A percentile compares a stretch with the other conserved stretches of the same genome.
These are phyloP conservation scores for Melolontha melolontha DNA, from an alignment of 2,888 invertebrate genomes.

Conservation along the genomic window DNA sequence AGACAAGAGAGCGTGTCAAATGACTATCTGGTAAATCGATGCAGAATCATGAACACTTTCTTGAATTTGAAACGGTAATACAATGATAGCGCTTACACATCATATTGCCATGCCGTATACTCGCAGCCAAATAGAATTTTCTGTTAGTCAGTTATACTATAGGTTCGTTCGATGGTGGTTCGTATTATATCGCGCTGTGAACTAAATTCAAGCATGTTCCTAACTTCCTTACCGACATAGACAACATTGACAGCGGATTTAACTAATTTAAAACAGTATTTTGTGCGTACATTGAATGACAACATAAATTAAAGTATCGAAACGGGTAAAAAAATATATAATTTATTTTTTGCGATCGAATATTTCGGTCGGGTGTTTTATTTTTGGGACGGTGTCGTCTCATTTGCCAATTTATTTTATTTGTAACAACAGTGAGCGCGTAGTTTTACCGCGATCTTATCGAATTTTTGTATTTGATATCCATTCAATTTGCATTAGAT, in stretches of 20 bases:
- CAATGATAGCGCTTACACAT: slow-evolving; percentile 8
- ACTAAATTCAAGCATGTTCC: slow-evolving; percentile 24
- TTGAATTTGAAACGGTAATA: slow-evolving; percentile 46
- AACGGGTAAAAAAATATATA: no score
- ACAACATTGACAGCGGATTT: neutral
- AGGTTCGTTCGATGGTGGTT: slow-evolving; percentile 15
- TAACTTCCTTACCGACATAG: slow-evolving; percentile 18
- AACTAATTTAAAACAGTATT: neutral
- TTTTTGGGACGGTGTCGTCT: slow-evolving; percentile 1
- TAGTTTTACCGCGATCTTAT: neutral
- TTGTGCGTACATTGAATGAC: neutral
- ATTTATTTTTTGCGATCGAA: neutral
- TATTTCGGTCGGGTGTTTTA: no score
- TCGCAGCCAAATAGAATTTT: slow-evolving; percentile 18
- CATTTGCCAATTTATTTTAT: slow-evolving; percentile 11
- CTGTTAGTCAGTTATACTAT: slow-evolving; percentile 27
- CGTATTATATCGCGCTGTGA: slow-evolving; percentile 8
- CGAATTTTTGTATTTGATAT: neutral
- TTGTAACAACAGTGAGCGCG: neutral
- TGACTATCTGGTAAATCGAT: slow-evolving; percentile 43
- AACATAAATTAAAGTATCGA: no score
- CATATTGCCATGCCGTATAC: slow-evolving; percentile 1
- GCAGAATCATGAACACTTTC: slow-evolving; percentile 46
- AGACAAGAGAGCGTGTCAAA: slow-evolving; percentile 38
- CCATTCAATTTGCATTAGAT: neutral